Conservation (phyloP, 2,113 vertebrate species). For the Cercopithecus mona region DNA sequence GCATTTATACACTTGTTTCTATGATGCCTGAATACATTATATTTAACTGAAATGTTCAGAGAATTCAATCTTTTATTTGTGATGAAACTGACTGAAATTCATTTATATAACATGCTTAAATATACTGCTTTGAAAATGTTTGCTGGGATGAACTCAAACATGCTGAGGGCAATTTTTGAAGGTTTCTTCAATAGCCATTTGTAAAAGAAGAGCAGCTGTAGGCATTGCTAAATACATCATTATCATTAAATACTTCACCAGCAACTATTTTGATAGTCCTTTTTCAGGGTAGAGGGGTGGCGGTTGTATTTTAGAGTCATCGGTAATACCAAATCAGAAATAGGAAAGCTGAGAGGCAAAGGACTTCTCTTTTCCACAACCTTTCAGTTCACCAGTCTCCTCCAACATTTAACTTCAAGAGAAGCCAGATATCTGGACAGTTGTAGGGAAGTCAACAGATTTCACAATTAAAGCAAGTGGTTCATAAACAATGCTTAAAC, state of each 20-base stretch:
- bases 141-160: neutral
- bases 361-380: neutral
- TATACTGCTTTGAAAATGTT: neutral
- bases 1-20: neutral
- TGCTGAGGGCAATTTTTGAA: neutral
- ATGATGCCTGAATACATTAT: neutral
- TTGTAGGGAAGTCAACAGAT: neutral
- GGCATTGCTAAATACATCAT: neutral
- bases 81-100: neutral
- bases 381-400: neutral
- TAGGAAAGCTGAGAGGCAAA: neutral
- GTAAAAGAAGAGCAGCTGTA: neutral
- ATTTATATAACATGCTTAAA: neutral
- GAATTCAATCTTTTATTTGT: neutral
- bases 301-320: neutral
- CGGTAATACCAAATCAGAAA: neutral
- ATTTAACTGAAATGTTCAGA: neutral
- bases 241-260: neutral
- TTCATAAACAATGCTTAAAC: neutral
- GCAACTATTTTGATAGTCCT: neutral
- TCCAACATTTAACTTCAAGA: neutral
- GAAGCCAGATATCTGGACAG: neutral
- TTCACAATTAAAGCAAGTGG: neutral
- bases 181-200: neutral
- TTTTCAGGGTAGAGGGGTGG: neutral